Percentiles rank a stretch among this genome's conserved stretches.
Evolutionary conservation across 2,888 invertebrate species (phyloP).

Genomic region (Cataglyphis albicans): DNA sequence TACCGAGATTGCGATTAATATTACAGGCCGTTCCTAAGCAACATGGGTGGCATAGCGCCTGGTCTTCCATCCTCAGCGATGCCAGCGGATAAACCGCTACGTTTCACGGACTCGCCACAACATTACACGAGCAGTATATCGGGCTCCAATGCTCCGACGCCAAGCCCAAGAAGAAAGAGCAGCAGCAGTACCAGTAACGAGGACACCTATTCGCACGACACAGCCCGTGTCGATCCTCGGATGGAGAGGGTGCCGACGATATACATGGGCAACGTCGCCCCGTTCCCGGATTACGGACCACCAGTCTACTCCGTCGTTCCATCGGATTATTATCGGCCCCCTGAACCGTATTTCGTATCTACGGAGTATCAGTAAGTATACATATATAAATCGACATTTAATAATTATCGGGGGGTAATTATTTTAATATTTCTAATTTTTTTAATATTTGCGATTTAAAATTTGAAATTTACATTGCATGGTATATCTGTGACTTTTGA

Average conservation of each 20-base stretch:
- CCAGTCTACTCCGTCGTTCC: conserved; percentile 81
- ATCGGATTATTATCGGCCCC: conserved; percentile 80
- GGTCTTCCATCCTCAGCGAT: conserved; percentile 80
- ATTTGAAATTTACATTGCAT: too few relatives aligned
- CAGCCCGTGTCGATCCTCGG: conserved; percentile 73
- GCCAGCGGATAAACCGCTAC: conserved; percentile 87
- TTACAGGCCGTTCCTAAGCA: conserved; percentile 82
- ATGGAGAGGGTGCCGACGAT: conserved; percentile 83
- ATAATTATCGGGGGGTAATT: neutral
- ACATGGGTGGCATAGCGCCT: conserved; percentile 83
- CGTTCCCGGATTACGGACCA: conserved; percentile 82
- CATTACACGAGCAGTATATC: conserved; percentile 88
- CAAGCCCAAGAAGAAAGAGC: conserved; percentile 91
- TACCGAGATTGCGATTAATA: neutral
- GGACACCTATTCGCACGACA: conserved; percentile 87
- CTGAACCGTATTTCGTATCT: conserved; percentile 81
- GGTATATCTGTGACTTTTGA: too few relatives aligned
- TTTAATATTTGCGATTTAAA: neutral
- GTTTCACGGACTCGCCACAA: conserved; percentile 92
- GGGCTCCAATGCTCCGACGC: conserved; percentile 88
- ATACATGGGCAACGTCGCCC: conserved; percentile 80
- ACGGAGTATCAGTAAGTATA: conserved; percentile 83
- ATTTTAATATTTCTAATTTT: neutral
- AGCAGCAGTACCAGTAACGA: conserved; percentile 90
- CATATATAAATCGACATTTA: neutral